Evolutionary conservation across 1,140 invertebrate species (phyloP).

Genomic region (Linepithema humile): DNA sequence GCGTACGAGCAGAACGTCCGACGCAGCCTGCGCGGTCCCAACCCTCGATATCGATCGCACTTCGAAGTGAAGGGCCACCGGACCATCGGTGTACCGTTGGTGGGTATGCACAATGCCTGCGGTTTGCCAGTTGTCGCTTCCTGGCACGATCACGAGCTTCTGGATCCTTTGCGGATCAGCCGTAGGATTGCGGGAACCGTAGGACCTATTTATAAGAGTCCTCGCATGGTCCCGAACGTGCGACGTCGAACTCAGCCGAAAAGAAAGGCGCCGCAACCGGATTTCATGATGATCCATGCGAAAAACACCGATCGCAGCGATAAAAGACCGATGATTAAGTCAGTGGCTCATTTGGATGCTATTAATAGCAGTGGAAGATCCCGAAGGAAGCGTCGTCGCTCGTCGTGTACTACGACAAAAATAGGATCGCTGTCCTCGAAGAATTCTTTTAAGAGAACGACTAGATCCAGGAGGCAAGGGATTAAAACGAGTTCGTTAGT

Average conservation of each 20-base stretch:
- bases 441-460: constrained; percentile 61
- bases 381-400: constrained; percentile 40
- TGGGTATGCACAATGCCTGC: constrained; percentile 80
- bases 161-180: constrained; percentile 51
- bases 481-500: constrained; percentile 47
- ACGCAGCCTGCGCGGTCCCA: constrained; percentile 27
- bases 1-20: constrained; percentile 77
- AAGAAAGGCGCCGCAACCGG: constrained; percentile 57
- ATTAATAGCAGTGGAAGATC: neutral
- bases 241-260: constrained; percentile 65
- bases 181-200: constrained; percentile 26
- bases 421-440: constrained; percentile 67
- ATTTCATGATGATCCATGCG: neutral
- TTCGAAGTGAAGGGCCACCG: constrained; percentile 56
- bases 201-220: constrained; percentile 50
- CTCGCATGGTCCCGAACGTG: constrained; percentile 2
- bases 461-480: constrained; percentile 5
- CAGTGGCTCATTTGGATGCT: neutral
- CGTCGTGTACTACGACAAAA: constrained; percentile 66
- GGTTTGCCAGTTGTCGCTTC: constrained; percentile 73
- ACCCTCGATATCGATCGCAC: constrained; percentile 37
- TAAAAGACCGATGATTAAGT: constrained; percentile 30
- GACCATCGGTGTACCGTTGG: constrained; percentile 79
- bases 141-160: constrained; percentile 64
- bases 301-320: constrained; percentile 6